Evolutionary conservation across 2,888 invertebrate species (phyloP).

Genomic region (Anticlea derivata): DNA sequence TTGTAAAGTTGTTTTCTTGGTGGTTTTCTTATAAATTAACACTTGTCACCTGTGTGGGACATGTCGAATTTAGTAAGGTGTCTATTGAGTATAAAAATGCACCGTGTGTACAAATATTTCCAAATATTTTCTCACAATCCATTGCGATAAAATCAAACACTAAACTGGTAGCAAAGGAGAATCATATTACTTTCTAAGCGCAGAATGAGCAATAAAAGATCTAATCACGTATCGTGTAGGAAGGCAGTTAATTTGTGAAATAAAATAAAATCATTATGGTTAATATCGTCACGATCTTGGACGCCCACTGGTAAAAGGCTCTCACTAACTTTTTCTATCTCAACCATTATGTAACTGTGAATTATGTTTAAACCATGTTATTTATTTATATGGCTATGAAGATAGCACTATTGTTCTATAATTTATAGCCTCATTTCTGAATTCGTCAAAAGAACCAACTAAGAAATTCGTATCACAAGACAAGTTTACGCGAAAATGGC

Average conservation of each 20-base stretch:
- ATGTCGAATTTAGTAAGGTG: neutral
- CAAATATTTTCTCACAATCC: conserved; percentile 6
- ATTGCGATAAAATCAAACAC: conserved; percentile 11
- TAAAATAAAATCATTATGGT: conserved; percentile 33
- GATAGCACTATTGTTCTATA: conserved; percentile 13
- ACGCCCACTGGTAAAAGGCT: conserved; percentile 27
- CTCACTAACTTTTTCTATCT: conserved; percentile 15
- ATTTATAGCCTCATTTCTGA: conserved; percentile 17
- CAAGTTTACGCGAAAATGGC: neutral
- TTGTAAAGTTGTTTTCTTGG: too few species aligned
- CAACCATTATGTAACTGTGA: conserved; percentile 19
- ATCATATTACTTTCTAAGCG: conserved; percentile 30
- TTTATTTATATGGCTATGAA: conserved; percentile 23
- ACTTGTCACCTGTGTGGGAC: too few species aligned
- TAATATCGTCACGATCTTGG: conserved; percentile 29
- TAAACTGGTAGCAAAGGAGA: conserved; percentile 21
- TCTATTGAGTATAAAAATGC: neutral
- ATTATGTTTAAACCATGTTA: conserved; percentile 6
- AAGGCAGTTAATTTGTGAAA: conserved; percentile 35
- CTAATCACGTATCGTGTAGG: conserved; percentile 35
- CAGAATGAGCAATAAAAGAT: conserved; percentile 33
- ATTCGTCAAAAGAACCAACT: neutral
- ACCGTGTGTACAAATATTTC: neutral
- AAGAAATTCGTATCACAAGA: neutral
- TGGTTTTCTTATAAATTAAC: too few species aligned